Conservation (phyloP, 1,140 invertebrate species). For the Plodia interpunctella region DNA sequence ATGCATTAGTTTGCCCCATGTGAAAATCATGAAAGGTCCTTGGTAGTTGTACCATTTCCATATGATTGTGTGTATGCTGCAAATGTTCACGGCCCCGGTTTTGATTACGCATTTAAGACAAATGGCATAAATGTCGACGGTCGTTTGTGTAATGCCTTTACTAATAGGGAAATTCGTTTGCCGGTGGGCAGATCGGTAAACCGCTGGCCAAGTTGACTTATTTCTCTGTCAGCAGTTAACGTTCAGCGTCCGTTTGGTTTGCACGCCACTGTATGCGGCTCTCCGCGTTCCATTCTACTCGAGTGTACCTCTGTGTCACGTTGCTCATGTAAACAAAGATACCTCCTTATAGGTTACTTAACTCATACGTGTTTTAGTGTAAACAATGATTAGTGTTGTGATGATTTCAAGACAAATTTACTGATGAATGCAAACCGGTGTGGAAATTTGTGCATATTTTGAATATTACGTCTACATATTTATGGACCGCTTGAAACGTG, state of each 20-base stretch:
- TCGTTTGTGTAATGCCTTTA: conserved; percentile 44
- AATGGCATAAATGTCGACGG: conserved; percentile 31
- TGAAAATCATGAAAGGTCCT: not conserved
- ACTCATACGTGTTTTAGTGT: conserved; percentile 35
- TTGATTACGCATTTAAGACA: conserved; percentile 41
- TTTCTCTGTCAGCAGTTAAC: conserved; percentile 50
- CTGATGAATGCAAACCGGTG: not conserved
- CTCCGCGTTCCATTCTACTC: conserved; percentile 13
- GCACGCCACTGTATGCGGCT: conserved; percentile 28
- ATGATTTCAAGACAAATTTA: too few species aligned
- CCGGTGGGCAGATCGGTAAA: conserved; percentile 29
- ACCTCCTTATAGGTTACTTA: conserved; percentile 14
- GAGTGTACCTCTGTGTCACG: conserved; percentile 20
- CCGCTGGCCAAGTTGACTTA: conserved; percentile 16
- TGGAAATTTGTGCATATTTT: not conserved
- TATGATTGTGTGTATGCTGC: conserved; percentile 8
- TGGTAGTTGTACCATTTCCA: not conserved
- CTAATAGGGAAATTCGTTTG: conserved; percentile 52
- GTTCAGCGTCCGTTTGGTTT: conserved; percentile 36
- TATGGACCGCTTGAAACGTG: conserved; percentile 13
- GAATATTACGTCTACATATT: not conserved
- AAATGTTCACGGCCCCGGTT: conserved; percentile 24
- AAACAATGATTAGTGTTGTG: conserved; percentile 23
- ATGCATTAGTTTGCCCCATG: too few species aligned
- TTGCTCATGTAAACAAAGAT: conserved; percentile 55